Percentiles rank a stretch among this genome's conserved stretches.
These are phyloP conservation scores for Anas capensis DNA, from an alignment of 2,797 vertebrate genomes.

Conservation along the genomic window DNA sequence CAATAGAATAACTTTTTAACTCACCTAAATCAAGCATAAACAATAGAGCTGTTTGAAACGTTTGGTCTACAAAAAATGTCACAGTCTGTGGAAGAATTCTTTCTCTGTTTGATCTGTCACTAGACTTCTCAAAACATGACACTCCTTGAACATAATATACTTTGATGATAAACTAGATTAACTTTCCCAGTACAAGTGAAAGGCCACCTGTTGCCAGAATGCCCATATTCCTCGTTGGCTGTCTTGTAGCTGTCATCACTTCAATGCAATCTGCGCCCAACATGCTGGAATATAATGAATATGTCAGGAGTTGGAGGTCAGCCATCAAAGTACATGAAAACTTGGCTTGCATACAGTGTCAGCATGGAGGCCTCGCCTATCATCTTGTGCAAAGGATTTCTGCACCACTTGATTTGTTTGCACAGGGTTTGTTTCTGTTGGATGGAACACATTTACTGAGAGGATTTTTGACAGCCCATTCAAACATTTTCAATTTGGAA, in stretches of 20 bases:
- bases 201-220: slow-evolving; percentile 88
- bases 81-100: slow-evolving; percentile 77
- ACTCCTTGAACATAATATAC: slow-evolving; percentile 84
- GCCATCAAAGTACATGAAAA: slow-evolving; percentile 89
- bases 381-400: slow-evolving; percentile 85
- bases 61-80: slow-evolving; percentile 77
- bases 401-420: slow-evolving; percentile 88
- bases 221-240: slow-evolving; percentile 85
- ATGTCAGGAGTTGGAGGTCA: slow-evolving; percentile 90
- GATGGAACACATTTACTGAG: slow-evolving; percentile 81
- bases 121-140: slow-evolving; percentile 82
- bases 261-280: slow-evolving; percentile 84
- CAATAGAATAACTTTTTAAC: slow-evolving; percentile 69
- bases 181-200: slow-evolving; percentile 85
- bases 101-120: slow-evolving; percentile 84
- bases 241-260: slow-evolving; percentile 89
- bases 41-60: slow-evolving; percentile 77
- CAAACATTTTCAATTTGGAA: slow-evolving; percentile 83
- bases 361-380: slow-evolving; percentile 84
- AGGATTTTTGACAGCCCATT: slow-evolving; percentile 86
- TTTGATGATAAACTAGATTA: slow-evolving; percentile 89
- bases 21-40: slow-evolving; percentile 77
- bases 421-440: slow-evolving; percentile 86
- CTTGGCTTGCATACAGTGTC: slow-evolving; percentile 85
- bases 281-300: slow-evolving; percentile 89